Evolutionary conservation across 2,888 invertebrate species (phyloP).

Genomic region (Agrotis ipsilon): DNA sequence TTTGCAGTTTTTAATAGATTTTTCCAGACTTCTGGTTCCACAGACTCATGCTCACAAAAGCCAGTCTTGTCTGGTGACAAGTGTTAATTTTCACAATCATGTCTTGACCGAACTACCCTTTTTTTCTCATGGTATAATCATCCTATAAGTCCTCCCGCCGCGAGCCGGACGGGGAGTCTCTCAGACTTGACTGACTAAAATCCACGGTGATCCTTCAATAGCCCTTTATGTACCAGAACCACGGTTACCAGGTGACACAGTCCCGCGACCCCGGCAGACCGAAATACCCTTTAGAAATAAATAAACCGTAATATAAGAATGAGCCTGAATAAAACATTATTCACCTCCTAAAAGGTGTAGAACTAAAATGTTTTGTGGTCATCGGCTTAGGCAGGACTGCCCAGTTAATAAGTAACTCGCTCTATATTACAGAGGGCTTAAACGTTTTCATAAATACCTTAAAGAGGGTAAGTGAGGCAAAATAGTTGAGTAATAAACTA

Average conservation of each 20-base stretch:
- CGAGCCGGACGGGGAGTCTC: too few relatives aligned
- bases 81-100: conserved; percentile 24
- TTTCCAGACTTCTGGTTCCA: neutral
- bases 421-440: conserved; percentile 10
- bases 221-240: too few relatives aligned
- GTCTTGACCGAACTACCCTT: neutral
- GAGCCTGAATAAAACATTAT: conserved; percentile 54
- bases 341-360: conserved; percentile 7
- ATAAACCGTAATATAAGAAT: conserved; percentile 6
- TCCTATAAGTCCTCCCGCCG: too few relatives aligned
- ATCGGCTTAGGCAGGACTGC: conserved; percentile 19
- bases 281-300: conserved; percentile 15
- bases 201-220: too few relatives aligned
- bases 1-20: neutral
- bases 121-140: too few relatives aligned
- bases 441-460: conserved; percentile 30
- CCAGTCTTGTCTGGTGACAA: neutral
- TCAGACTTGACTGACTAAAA: too few relatives aligned
- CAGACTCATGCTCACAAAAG: neutral
- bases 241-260: too few relatives aligned
- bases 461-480: neutral
- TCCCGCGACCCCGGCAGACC: too few relatives aligned
- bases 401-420: conserved; percentile 43
- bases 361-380: conserved; percentile 36
- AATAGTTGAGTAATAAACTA: conserved; percentile 17